phyloP scores from a whole-genome alignment of 2,797 vertebrate species.

The Lagocephalus sceleratus region DNA sequence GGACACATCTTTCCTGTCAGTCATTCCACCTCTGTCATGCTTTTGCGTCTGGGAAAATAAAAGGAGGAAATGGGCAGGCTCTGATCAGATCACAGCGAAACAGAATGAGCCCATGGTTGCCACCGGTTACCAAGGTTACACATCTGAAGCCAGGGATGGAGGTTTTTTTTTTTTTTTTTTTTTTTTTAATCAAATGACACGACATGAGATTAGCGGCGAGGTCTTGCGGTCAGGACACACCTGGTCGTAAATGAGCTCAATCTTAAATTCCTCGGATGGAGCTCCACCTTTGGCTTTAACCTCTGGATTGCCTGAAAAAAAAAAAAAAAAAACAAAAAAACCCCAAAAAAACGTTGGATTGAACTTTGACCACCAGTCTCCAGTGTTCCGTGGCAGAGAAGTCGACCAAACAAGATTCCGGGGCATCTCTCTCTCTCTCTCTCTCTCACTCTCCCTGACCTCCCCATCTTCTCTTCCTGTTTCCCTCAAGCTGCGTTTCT shows the following conservation, averaged over 20 bases:
- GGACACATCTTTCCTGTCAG: background rate
- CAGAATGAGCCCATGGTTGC: background rate
- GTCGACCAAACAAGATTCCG: background rate
- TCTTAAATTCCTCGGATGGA: background rate
- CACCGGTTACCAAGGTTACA: background rate
- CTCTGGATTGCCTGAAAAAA: background rate
- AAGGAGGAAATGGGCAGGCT: no score
- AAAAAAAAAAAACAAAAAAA: no score
- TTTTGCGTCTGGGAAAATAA: no score
- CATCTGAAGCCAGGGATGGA: background rate
- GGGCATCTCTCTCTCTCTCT: no score
- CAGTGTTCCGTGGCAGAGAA: background rate
- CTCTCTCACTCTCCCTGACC: no score
- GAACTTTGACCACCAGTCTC: background rate
- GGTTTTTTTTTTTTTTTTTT: no score
- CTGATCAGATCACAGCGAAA: no score
- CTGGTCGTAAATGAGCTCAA: no score
- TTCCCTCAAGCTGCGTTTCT: no score
- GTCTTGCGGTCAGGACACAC: no score
- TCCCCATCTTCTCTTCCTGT: no score
- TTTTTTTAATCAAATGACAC: background rate
- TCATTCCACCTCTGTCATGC: conserved; percentile 1
- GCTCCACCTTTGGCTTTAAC: background rate
- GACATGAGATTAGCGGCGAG: background rate
- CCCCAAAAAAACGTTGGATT: background rate